These are phyloP conservation scores for Porites cylindrica DNA, from an alignment of 92 coral and sea anemone species.

Conservation along the genomic window DNA sequence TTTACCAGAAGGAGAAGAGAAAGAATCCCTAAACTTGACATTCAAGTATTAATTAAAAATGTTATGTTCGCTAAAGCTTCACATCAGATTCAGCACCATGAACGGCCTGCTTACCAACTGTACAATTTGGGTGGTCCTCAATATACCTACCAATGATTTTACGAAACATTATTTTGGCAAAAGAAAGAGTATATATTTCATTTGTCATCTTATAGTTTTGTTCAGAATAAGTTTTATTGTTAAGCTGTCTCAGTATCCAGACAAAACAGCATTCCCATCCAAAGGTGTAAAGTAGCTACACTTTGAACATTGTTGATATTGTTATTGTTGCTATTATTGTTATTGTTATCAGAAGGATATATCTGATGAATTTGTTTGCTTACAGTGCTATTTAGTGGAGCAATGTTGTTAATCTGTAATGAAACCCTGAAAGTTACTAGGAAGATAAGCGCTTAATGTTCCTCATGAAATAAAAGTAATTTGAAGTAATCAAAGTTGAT, in stretches of 20 bases:
- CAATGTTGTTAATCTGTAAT: no score
- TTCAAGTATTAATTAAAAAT: constrained; percentile 9
- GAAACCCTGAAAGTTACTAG: no score
- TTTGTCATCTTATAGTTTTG: constrained; percentile 2
- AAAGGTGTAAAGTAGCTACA: constrained; percentile 22
- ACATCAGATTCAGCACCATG: constrained; percentile 3
- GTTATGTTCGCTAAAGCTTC: no score
- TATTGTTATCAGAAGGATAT: constrained; percentile 16
- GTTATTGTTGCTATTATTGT: constrained; percentile 5
- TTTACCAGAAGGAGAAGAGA: constrained; percentile 18
- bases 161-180: constrained; percentile 15
- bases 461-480: no score
- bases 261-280: constrained; percentile 28
- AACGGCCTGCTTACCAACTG: constrained; percentile 19
- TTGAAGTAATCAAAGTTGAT: no score
- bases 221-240: constrained; percentile 12
- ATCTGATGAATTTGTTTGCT: not conserved
- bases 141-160: constrained; percentile 9
- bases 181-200: constrained; percentile 11
- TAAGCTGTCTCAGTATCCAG: constrained; percentile 23
- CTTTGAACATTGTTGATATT: constrained; percentile 30
- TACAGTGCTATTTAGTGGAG: no score
- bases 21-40: constrained; percentile 27
- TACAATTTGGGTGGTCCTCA: constrained; percentile 17
- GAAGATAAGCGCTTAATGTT: no score